Evolutionary conservation across 2,797 vertebrate genomes (phyloP), one percentile per base, ranked within the genome.

Genomic region (Pantherophis vulpinus): DNA sequence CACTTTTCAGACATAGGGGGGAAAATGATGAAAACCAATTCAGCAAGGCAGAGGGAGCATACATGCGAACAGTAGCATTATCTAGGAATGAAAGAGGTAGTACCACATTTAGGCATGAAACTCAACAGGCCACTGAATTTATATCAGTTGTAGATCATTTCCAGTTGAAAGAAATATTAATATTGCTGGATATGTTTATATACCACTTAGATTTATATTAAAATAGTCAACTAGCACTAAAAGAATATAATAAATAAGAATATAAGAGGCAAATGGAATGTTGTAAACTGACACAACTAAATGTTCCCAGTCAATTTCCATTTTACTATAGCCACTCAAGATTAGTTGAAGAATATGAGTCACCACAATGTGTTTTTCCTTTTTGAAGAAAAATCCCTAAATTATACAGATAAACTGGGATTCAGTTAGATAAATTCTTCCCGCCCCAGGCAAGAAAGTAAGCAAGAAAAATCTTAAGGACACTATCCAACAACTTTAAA

Each of bases 401-500:
- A 90, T 18, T 37, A 83, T 5, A 92, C 61, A 54, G 54, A 74
- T 91, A 91, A 27, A 12, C 37, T 89, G 55, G 47, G 10, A 42
- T 12, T 51, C 89, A 1, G 16, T 87, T 61, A 94, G 55, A 27
- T 63, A 91, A 93, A 23, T 42, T 70, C 90, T 86, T 66, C 88
- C 93, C 90, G 10, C 61, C 32, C 32, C 16, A 51, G 92, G 10
- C 9, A n/a, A 55, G 94, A 89, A 60, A 32, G 10, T 89, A 27
- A 86, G 93, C 0, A 60, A 74, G 0, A 55, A 42, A 88, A 32
- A 0, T 13, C 92, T 90, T 59, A 0, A 14, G 29, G 59, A 91
- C 32, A 42, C 86, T 90, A 88, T 79, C 91, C 93, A 91, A 86
- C 66, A 95, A 93, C 93, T 92, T 94, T 95, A 94, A 95, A 93